Base-by-base conservation (phyloP, 2,888 invertebrate genomes). In the Heliconius aoede region DNA sequence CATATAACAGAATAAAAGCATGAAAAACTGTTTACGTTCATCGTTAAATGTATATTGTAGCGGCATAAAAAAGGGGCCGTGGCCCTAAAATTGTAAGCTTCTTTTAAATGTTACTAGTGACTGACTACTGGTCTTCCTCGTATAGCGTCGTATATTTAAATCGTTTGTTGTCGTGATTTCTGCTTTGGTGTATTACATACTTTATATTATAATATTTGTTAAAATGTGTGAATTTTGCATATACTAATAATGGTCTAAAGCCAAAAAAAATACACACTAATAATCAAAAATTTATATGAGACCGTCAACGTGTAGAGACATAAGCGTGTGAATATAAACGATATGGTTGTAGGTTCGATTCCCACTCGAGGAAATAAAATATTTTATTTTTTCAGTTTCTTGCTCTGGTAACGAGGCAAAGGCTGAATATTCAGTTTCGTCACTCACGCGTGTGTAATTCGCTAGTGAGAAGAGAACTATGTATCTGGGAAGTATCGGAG, bases 1-100 rank as follows among this genome's bases (percentile, higher is more conserved):
- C 4, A 64, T 55, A 32, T 55, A 64, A 55, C 24, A 4, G 13
- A 32, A 55, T 73, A 24, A 73, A 73, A 55, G 18, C 51, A 32
- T 73, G 64, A 55, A 62, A 64, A 51, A 69, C 30, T 69, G 69
- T 65, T 65, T 65, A 73, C 46, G 65, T 32, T 36, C 30, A 18
- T 46, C 46, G 30, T 73, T 46, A 73, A 73, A 73, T 26, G 26
- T 32, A 30, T 73, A 62, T 64, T 62, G 61, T 73, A 21, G 30
- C 15, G 51, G n/a, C n/a, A 55, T 15, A 69, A 30, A 55, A 55
- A 28, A 55, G 21, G 5, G 32, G n/a, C 30, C 30, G 28, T 51
- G 3, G 65, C 36, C 36, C 28, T n/a, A 24, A 40, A 65, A 15
- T 36, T 36, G 15, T 40, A 36, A 24, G 55, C 36, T 51, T 51